Evolutionary conservation across 2,888 invertebrate genomes (phyloP), one percentile per base, ranked within the genome.

Genomic region (Thera britannica): DNA sequence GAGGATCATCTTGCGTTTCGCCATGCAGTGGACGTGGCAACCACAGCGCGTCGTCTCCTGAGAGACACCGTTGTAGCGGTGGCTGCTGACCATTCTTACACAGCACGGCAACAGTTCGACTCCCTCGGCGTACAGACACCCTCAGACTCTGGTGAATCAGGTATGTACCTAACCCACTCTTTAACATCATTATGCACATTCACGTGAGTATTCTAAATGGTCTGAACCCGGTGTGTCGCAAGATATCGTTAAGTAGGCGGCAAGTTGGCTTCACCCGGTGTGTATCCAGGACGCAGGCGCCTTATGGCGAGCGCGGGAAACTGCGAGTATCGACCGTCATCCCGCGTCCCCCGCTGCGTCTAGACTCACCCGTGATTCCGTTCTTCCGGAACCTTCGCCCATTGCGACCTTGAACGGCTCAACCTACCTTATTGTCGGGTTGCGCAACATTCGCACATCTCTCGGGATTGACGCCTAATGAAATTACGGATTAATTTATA

Each of bases 131-230:
- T 97, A 38, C 97, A 97, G 83, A 98, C 98, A 75, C 98, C 98
- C 65, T 98, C 98, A 54, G 98, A 98, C 95, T 98, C 98, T 73
- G 97, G 98, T 96, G 94, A 96, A 92, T 92, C 92, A 89, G 92
- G 92, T 92, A 70, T 86, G 96, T 95, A 74, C 23, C 23, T 23
- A 23, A 23, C 23, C 23, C 23, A 23, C 63, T 23, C 46, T 12
- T 56, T 44, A 1, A 49, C 49, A 49, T 49, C 23, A 49, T 23
- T 2, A 23, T 41, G 7, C 23, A 51, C 23, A 58, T 38, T 9
- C 34, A 60, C 51, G 46, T 44, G n/a, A 57, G 41, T 57, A 51
- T 58, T 65, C 44, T 65, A 41, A 62, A 54, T 46, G 36, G 41
- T 61, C 36, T 65, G 46, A 57, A 72, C 23, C 58, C 64, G 64